Evolutionary conservation across 2,797 vertebrate genomes (phyloP).

Genomic region (Craterocephalus amniculus): DNA sequence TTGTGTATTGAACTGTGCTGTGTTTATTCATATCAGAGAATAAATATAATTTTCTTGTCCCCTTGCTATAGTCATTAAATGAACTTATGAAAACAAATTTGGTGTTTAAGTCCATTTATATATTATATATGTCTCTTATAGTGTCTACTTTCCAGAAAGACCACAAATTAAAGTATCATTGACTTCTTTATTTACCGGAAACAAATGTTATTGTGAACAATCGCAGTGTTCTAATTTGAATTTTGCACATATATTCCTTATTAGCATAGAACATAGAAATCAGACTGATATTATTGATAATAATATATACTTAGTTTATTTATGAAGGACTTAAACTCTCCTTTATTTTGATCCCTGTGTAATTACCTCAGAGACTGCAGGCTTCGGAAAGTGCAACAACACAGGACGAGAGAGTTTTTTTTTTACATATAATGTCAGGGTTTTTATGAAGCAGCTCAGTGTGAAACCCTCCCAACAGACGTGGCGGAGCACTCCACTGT

Average conservation of each 20-base stretch:
- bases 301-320: background rate
- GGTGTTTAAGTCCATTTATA: too few species aligned
- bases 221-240: background rate
- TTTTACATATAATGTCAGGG: slow-evolving; percentile 2
- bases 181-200: background rate
- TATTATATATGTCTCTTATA: background rate
- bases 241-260: background rate
- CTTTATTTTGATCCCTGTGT: background rate
- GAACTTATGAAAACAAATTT: too few species aligned
- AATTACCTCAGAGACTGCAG: background rate
- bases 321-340: background rate
- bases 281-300: background rate
- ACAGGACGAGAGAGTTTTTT: background rate
- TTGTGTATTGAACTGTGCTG: background rate
- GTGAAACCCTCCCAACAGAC: slow-evolving; percentile 54
- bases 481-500: slow-evolving; percentile 45
- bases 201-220: background rate
- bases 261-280: background rate
- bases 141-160: background rate
- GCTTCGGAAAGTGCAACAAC: background rate
- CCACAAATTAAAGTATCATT: background rate
- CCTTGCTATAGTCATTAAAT: too few species aligned
- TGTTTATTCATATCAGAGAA: background rate
- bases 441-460: slow-evolving; percentile 22
- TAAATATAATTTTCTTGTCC: background rate